phyloP scores from a whole-genome alignment of 2,888 invertebrate genomes.

The Sphinx pinastri region DNA sequence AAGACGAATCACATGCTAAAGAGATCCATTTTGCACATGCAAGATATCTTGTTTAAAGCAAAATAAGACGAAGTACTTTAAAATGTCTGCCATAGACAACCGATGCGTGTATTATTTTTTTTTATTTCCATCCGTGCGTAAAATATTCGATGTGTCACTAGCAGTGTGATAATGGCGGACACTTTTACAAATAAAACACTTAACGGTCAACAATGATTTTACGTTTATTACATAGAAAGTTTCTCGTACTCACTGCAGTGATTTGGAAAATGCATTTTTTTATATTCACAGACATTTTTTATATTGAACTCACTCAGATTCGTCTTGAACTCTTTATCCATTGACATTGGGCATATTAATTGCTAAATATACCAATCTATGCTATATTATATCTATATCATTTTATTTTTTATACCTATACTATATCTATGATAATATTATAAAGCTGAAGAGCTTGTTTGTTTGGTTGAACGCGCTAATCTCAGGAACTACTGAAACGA shows the following conservation, averaged over 20 bases:
- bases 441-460: no score
- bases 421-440: no score
- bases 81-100: constrained; percentile 13
- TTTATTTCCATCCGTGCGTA: constrained; percentile 11
- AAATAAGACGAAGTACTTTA: not conserved
- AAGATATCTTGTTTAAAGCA: not conserved
- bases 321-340: not conserved
- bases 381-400: no score
- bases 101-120: not conserved
- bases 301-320: no score
- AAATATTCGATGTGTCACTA: constrained; percentile 21
- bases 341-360: not conserved
- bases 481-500: no score
- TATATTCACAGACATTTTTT: not conserved
- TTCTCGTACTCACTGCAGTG: not conserved
- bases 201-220: not conserved
- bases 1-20: not conserved
- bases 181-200: constrained; percentile 18
- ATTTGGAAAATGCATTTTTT: constrained; percentile 4
- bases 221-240: constrained; percentile 4
- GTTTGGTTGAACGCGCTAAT: no score
- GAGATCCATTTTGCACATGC: not conserved
- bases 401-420: no score
- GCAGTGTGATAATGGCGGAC: constrained; percentile 10
- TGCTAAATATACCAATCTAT: not conserved